A percentile compares a stretch with the other conserved stretches of the same genome.
Conservation (phyloP, 23 tunicate genomes). For the Styela plicata region DNA sequence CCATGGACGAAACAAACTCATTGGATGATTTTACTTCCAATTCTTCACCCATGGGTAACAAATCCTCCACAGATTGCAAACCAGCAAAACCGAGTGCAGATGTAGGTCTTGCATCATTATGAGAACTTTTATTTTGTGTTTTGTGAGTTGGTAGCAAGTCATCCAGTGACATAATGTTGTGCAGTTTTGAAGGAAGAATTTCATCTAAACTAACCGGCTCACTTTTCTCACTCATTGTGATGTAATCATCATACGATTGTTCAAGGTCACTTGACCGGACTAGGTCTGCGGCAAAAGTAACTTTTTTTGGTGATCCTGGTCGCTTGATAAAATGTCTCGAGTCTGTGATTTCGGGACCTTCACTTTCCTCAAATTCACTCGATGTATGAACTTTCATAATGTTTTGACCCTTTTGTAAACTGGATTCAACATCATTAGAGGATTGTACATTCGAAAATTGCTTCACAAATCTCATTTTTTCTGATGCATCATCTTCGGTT, state of each 20-base stretch:
- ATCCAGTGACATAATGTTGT: slow-evolving; percentile 57
- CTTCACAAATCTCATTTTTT: neutral
- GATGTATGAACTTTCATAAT: neutral
- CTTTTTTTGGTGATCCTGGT: neutral
- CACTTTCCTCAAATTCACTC: neutral
- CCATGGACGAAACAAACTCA: slow-evolving; percentile 18
- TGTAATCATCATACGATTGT: slow-evolving; percentile 54
- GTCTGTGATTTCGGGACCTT: neutral
- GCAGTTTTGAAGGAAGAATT: slow-evolving; percentile 24
- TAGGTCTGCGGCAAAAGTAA: slow-evolving; percentile 61
- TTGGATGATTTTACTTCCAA: neutral
- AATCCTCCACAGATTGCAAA: slow-evolving; percentile 28
- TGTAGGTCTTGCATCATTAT: slow-evolving; percentile 3
- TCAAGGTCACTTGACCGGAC: slow-evolving; percentile 29
- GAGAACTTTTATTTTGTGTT: neutral
- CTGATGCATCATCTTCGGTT: neutral
- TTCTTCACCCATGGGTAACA: neutral
- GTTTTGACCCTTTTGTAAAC: neutral
- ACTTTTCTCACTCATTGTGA: slow-evolving; percentile 32
- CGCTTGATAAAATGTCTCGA: neutral
- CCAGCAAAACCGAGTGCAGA: slow-evolving; percentile 12
- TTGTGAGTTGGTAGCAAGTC: slow-evolving; percentile 34
- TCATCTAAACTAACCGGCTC: slow-evolving; percentile 60
- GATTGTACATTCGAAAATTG: neutral
- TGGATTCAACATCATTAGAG: neutral